phyloP scores from a whole-genome alignment of 2,797 vertebrate genomes.

The Labeo calbasu region DNA sequence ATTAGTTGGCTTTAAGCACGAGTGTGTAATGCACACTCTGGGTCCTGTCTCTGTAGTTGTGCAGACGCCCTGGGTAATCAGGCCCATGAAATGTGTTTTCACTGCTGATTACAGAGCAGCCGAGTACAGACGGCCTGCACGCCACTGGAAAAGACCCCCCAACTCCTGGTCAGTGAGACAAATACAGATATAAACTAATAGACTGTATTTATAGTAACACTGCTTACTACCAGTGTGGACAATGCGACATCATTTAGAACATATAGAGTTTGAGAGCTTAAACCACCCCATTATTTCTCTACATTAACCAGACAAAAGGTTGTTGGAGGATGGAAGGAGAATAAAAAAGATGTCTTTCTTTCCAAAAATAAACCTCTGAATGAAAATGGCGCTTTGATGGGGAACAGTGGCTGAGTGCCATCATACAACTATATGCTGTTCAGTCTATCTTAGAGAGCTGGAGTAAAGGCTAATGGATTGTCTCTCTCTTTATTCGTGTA shows the following conservation, averaged over 20 bases:
- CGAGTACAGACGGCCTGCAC: constrained; percentile 15
- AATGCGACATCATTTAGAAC: constrained; percentile 3
- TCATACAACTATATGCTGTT: constrained; percentile 19
- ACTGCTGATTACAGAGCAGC: constrained; percentile 75
- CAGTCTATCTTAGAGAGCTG: neutral
- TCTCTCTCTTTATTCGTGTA: neutral
- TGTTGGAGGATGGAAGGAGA: constrained; percentile 41
- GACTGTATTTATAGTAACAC: constrained; percentile 43
- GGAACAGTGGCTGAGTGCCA: constrained; percentile 38
- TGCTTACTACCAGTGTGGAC: constrained; percentile 25
- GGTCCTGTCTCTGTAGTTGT: constrained; percentile 40
- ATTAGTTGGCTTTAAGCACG: constrained; percentile 52
- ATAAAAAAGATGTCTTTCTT: constrained; percentile 34
- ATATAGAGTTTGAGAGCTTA: constrained; percentile 18
- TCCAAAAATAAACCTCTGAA: constrained; percentile 53
- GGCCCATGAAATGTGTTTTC: constrained; percentile 75
- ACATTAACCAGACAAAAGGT: constrained; percentile 36
- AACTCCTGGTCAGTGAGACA: constrained; percentile 42
- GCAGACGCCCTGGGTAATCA: constrained; percentile 68
- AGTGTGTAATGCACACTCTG: constrained; percentile 41
- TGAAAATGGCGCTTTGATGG: constrained; percentile 46
- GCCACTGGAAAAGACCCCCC: constrained; percentile 15
- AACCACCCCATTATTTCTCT: constrained; percentile 42
- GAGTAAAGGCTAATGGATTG: constrained; percentile 38
- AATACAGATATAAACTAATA: constrained; percentile 26